Base-by-base conservation (phyloP, 2,797 vertebrate genomes). In the Cheirogaleus major region DNA sequence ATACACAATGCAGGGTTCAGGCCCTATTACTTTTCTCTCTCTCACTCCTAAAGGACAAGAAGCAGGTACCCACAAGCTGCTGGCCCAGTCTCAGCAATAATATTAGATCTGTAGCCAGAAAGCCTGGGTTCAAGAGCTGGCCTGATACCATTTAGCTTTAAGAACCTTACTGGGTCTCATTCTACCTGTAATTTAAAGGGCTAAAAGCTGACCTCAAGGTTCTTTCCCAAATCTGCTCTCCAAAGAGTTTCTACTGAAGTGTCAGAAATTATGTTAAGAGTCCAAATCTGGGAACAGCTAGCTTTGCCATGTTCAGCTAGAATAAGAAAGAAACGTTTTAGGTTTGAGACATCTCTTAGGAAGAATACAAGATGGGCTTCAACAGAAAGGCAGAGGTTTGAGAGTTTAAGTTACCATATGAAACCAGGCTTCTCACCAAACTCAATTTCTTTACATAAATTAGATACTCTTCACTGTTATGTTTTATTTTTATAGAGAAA, bases 401-500 rank as follows among this genome's bases (percentile, higher is more conserved):
- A 35, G 35, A 65, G 43, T 30, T 48, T 38, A 89, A 70, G 45
- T 70, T 32, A 63, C 23, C 23, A 23, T 4, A 22, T 35, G 80
- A 86, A 91, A 59, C 1, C 22, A 69, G 69, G 32, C n/a, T 93
- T 92, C 45, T 79, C 38, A 52, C 5, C 25, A 15, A 88, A 55
- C 3, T 75, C 63, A 48, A 30, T 38, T 78, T 55, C n/a, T 55
- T 78, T 35, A 50, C 12, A 3, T 78, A 78, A 78, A 45, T 61
- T 17, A 90, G 57, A 70, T 5, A 38, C 22, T n/a, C 17, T 48
- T 70, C 45, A 81, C 20, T 65, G 22, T 23, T 59, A 18, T 0
- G 32, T 59, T 72, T 95, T 76, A 45, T 52, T 61, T 75, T 85
- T 35, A 52, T 22, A 92, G 76, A 80, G 43, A 95, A 95, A 67